Percentiles rank a stretch among this genome's conserved stretches.
Evolutionary conservation across 2,113 vertebrate genomes (phyloP).

Genomic region (Baryphthengus martii): DNA sequence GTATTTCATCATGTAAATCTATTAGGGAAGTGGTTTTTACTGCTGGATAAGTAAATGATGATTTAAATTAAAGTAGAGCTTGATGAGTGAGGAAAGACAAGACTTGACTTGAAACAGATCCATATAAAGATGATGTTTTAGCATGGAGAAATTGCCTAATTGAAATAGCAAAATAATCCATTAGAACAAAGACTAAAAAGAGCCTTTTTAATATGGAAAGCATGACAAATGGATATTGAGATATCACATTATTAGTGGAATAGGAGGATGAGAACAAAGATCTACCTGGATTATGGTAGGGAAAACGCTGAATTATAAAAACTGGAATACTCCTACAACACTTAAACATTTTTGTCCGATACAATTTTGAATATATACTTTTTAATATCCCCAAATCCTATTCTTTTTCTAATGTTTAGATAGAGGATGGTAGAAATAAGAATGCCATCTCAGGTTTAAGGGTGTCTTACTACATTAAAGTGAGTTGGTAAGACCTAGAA

Average conservation of each 20-base stretch:
- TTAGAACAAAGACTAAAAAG: background rate
- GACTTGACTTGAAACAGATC: background rate
- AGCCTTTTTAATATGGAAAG: background rate
- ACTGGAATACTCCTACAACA: background rate
- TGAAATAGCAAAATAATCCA: background rate
- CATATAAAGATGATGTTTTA: background rate
- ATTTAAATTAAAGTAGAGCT: background rate
- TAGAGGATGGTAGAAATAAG: background rate
- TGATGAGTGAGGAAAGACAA: background rate
- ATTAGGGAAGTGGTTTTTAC: background rate
- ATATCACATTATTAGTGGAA: background rate
- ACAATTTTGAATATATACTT: background rate
- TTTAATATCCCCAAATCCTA: background rate
- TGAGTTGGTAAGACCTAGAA: background rate
- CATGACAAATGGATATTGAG: background rate
- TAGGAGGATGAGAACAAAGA: background rate
- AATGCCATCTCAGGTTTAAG: background rate
- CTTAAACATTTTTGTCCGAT: background rate
- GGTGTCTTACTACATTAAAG: background rate
- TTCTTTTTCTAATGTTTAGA: background rate
- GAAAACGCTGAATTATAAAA: background rate
- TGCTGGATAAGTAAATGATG: background rate
- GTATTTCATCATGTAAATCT: background rate
- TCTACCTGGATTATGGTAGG: background rate
- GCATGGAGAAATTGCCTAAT: background rate